Evolutionary conservation across 2,888 invertebrate species (phyloP).

Genomic region (Iselma pallidipennis): DNA sequence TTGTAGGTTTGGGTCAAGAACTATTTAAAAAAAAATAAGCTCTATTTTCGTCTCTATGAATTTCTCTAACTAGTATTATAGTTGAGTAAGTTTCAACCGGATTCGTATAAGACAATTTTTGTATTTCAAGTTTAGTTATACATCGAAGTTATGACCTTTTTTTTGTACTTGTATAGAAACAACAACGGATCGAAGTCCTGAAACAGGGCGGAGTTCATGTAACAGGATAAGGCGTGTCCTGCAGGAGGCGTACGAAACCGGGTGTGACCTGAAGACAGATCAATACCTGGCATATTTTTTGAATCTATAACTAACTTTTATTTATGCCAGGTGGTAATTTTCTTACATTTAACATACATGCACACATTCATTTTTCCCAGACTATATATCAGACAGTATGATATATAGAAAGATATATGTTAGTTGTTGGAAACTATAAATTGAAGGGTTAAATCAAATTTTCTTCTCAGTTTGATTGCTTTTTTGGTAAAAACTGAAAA

Average conservation of each 20-base stretch:
- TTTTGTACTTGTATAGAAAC: conserved; percentile 16
- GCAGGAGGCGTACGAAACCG: conserved; percentile 34
- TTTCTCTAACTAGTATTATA: too few relatives aligned
- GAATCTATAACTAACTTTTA: background rate
- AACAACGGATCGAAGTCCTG: conserved; percentile 32
- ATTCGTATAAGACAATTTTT: too few relatives aligned
- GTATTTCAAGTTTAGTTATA: conserved; percentile 15
- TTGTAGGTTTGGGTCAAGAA: too few relatives aligned
- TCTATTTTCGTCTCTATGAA: too few relatives aligned
- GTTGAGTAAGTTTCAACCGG: too few relatives aligned
- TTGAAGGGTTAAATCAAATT: too few relatives aligned
- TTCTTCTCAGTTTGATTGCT: too few relatives aligned
- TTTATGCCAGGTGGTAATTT: background rate
- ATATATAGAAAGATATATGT: too few relatives aligned
- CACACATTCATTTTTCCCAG: background rate
- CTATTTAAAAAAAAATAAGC: too few relatives aligned
- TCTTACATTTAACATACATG: background rate
- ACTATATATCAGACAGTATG: too few relatives aligned
- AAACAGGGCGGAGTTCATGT: conserved; percentile 29
- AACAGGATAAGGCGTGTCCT: conserved; percentile 38
- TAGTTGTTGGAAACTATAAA: background rate
- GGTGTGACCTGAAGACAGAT: conserved; percentile 36
- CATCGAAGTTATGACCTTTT: conserved; percentile 31
- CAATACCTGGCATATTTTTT: conserved; percentile 37
- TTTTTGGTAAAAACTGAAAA: too few relatives aligned